Evolutionary conservation across 2,888 invertebrate genomes (phyloP).

Genomic region (Galerucella pusilla): DNA sequence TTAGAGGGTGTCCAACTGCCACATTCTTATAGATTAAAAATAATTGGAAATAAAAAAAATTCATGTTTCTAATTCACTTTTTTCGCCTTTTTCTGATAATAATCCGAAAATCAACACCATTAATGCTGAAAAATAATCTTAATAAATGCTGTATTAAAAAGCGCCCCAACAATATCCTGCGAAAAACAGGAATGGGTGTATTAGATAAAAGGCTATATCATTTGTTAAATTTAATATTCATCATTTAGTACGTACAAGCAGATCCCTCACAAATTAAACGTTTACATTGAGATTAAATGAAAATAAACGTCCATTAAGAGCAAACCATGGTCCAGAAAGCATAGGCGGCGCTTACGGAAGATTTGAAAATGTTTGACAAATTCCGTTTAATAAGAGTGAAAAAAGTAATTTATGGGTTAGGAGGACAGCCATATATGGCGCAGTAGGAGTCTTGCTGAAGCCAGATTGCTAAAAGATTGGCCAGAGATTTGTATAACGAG

Average conservation of each 20-base stretch:
- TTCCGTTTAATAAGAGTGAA: too few species aligned
- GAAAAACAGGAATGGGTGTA: conserved; percentile 31
- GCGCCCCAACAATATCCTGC: neutral
- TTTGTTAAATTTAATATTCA: conserved; percentile 25
- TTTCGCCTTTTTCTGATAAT: neutral
- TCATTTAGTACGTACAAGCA: conserved; percentile 45
- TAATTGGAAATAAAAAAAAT: neutral
- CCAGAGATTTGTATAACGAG: too few species aligned
- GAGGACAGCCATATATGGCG: too few species aligned
- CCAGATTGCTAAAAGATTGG: too few species aligned
- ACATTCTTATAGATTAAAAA: conserved; percentile 5
- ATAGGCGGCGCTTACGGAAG: neutral
- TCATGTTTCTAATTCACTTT: neutral
- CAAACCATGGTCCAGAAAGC: neutral
- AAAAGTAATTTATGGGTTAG: too few species aligned
- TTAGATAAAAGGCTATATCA: conserved; percentile 40
- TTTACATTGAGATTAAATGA: conserved; percentile 55
- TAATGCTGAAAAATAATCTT: neutral
- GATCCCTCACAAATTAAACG: conserved; percentile 58
- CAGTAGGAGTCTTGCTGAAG: too few species aligned
- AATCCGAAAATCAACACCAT: neutral
- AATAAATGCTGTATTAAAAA: neutral
- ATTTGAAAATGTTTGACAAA: too few species aligned
- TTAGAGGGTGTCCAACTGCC: conserved; percentile 22
- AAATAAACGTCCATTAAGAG: conserved; percentile 7